These are phyloP conservation scores for Helogale parvula DNA, from an alignment of 2,113 vertebrate genomes.

Conservation along the genomic window DNA sequence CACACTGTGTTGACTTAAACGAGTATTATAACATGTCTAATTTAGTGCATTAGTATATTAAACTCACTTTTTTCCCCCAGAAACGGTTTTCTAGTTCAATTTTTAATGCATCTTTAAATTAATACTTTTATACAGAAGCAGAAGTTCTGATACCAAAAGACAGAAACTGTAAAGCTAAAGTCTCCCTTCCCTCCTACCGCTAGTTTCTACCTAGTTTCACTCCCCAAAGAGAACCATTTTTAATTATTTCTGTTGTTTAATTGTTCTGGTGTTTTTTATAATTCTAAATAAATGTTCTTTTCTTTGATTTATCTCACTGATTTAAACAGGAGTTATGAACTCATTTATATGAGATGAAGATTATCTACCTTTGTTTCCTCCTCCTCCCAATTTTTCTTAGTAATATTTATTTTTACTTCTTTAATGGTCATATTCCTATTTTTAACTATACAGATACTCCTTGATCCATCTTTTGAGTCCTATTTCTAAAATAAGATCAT, in stretches of 20 bases:
- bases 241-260: not conserved
- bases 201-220: not conserved
- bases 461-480: not conserved
- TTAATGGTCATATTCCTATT: not conserved
- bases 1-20: not conserved
- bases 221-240: not conserved
- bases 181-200: not conserved
- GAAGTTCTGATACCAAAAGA: not conserved
- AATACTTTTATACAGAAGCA: not conserved
- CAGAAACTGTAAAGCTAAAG: not conserved
- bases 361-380: not conserved
- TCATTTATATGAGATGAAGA: not conserved
- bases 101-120: not conserved
- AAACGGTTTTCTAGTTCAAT: not conserved
- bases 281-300: not conserved
- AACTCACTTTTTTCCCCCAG: not conserved
- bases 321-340: not conserved
- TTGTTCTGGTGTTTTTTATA: not conserved
- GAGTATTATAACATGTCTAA: not conserved
- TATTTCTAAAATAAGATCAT: not conserved
- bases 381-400: not conserved
- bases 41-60: not conserved
- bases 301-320: not conserved
- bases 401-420: not conserved
- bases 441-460: not conserved